Base-by-base conservation (phyloP, 2,888 invertebrate species). In the Microplitis manilae region DNA sequence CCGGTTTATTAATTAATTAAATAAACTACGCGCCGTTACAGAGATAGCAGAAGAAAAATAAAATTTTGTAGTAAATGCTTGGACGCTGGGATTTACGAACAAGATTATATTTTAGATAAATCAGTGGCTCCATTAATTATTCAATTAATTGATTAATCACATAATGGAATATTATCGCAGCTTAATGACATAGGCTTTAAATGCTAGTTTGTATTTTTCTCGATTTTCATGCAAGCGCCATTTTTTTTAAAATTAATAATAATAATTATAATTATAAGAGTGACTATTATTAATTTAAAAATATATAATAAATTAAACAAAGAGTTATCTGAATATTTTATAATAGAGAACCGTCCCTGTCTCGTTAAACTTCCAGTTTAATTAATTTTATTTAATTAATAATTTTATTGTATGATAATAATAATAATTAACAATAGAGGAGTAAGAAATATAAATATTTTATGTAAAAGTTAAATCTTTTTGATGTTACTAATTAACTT, bases 21-120 rank as follows among this genome's bases (percentile, higher is more conserved):
- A 69, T 62, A 67, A 77, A 76, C 72, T 77, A 73, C 20, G 62
- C 72, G 69, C 75, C 70, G 70, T 75, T 75, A 50, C 61, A 64
- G 64, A 30, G 15, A 64, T 62, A 70, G 59, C 30, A 38, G 62
- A 70, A 64, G 4, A 17, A 17, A 15, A 30, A 30, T 1, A 17
- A 17, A 72, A 62, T 59, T 17, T 41, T 70, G 41, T 64, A 65
- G 20, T 30, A 5, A 50, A 73, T 50, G 73, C 65, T 73, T 65
- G 39, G 65, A 73, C 30, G 65, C 73, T 50, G 39, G 65, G 61
- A 72, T 30, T 4, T 15, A 76, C 60, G n/a, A 68, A 72, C 67
- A 71, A 71, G 60, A 72, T 71, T 61, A 69, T 17, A 68, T 40
- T 69, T 71, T 64, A 76, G 64, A 50, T 64, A 71, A 39, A 76